Evolutionary conservation across 2,888 invertebrate species (phyloP).

Genomic region (Synanthedon vespiformis): DNA sequence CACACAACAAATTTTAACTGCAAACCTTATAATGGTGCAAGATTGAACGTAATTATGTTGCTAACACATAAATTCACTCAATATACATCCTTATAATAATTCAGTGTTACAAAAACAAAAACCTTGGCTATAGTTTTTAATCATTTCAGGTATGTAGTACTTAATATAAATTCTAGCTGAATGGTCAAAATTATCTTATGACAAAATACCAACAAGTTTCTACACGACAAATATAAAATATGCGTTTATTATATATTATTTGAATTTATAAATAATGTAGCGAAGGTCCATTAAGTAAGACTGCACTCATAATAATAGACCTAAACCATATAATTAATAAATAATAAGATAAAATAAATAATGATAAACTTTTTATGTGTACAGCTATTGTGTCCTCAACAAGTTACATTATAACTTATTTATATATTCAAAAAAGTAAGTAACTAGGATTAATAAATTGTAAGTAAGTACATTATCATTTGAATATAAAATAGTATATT

Average conservation of each 20-base stretch:
- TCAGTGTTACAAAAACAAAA: slow-evolving; percentile 27
- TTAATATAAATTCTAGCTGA: slow-evolving; percentile 31
- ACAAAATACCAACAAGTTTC: slow-evolving; percentile 10
- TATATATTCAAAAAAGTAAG: neutral
- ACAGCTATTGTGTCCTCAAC: no score
- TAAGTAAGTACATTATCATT: neutral
- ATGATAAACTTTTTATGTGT: no score
- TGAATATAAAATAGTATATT: neutral
- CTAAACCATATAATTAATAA: no score
- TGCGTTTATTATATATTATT: neutral
- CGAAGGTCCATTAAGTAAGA: no score
- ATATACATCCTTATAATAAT: slow-evolving; percentile 35
- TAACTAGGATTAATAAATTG: slow-evolving; percentile 1
- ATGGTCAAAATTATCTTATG: slow-evolving; percentile 28
- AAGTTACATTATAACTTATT: neutral
- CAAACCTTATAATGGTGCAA: slow-evolving; percentile 41
- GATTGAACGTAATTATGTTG: slow-evolving; percentile 21
- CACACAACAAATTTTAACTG: slow-evolving; percentile 42
- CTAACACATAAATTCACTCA: slow-evolving; percentile 34
- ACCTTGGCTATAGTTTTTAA: slow-evolving; percentile 22
- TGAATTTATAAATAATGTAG: neutral
- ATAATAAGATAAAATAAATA: no score
- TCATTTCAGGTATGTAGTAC: slow-evolving; percentile 4
- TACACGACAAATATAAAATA: slow-evolving; percentile 10
- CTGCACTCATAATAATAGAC: slow-evolving; percentile 33